Base-by-base conservation (phyloP, 2,888 invertebrate species). In the Onthophagus sagittarius region DNA sequence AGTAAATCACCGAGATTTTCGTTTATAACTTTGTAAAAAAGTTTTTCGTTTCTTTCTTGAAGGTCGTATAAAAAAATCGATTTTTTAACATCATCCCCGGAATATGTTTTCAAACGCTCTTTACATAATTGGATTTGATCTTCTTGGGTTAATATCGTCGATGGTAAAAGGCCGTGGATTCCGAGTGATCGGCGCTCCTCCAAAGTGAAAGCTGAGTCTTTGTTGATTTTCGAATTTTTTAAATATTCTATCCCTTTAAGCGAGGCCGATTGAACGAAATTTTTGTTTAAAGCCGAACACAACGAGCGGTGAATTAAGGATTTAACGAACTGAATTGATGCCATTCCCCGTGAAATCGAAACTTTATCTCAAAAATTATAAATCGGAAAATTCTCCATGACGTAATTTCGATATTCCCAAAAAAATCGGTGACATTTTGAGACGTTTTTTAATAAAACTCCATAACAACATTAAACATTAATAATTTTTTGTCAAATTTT, bases 151-250 rank as follows among this genome's bases (percentile, higher is more conserved):
- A 97, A 95, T 67, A 98, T 94, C 69, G 92, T 89, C 1, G 97
- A 95, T 0, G 99, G 99, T 77, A 99, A 87, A 15, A 99, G 89
- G 0, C 99, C 99, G 83, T 98, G 98, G 82, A 99, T 94, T 72
- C 98, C 98, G 82, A 99, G 88, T 70, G 92, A 86, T 86, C 99
- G 99, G 1, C 99, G 91, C 86, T 99, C 99, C 85, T 95, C 93
- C 76, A 97, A 85, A 0, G 96, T 92, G 85, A 99, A 99, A 7
- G 97, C 98, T 90, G 98, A 91, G 69, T 98, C 99, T 7, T 53
- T 53, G 39, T 53, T 53, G 39, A 53, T 9, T 53, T 53, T 53
- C 6, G 39, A 11, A 53, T 53, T 53, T 4, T 53, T 53, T 53
- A 53, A 53, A 53, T 53, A 53, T 11, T 53, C 39, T 9, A 53